phyloP scores from a whole-genome alignment of 1,140 invertebrate genomes.

The Lepidotrigona ventralis region DNA sequence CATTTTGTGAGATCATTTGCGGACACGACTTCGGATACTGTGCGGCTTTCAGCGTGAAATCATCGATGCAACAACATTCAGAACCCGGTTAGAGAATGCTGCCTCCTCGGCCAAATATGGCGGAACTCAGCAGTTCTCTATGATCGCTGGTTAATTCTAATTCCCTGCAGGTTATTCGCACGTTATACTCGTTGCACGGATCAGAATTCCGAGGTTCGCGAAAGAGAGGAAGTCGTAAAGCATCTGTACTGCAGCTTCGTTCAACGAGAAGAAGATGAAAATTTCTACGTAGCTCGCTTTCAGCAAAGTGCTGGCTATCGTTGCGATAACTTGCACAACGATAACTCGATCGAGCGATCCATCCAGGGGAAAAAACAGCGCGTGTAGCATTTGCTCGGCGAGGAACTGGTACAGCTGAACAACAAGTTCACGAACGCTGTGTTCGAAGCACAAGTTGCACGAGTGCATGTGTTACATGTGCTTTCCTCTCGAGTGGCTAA shows the following conservation, averaged over 20 bases:
- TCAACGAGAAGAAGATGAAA: too few species aligned
- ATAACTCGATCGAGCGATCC: slow-evolving; percentile 8
- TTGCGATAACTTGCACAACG: slow-evolving; percentile 4
- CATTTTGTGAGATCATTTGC: neutral
- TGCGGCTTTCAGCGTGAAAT: slow-evolving; percentile 17
- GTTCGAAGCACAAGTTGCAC: neutral
- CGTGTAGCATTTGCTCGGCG: slow-evolving; percentile 46
- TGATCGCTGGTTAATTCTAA: slow-evolving; percentile 66
- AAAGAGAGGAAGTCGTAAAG: neutral
- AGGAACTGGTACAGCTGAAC: slow-evolving; percentile 40
- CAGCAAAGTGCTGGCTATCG: slow-evolving; percentile 21
- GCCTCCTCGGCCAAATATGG: slow-evolving; percentile 50
- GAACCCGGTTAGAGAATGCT: slow-evolving; percentile 21
- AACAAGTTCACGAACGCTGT: slow-evolving; percentile 26
- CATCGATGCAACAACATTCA: neutral
- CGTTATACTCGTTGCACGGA: slow-evolving; percentile 24
- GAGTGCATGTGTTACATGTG: slow-evolving; percentile 21
- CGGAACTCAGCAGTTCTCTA: neutral
- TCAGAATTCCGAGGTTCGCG: slow-evolving; percentile 12
- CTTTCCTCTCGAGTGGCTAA: slow-evolving; percentile 14
- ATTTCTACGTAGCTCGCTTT: neutral
- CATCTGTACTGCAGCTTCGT: neutral
- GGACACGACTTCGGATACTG: slow-evolving; percentile 19
- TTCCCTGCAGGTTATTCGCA: slow-evolving; percentile 49
- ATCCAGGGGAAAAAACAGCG: slow-evolving; percentile 13